phyloP scores from a whole-genome alignment of 2,888 invertebrate species.

The Pegoplata infirma region DNA sequence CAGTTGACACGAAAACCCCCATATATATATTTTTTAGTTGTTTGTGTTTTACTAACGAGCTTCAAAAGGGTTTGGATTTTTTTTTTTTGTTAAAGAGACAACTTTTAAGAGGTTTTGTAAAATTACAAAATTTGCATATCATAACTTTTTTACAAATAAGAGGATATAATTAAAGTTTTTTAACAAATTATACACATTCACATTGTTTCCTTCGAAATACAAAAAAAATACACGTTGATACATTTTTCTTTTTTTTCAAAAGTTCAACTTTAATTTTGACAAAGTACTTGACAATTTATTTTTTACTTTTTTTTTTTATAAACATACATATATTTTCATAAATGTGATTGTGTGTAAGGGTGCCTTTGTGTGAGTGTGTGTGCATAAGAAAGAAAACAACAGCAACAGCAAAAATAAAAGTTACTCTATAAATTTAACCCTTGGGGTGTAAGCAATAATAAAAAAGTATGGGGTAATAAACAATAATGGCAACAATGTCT shows the following conservation, averaged over 20 bases:
- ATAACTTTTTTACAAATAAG: conserved; percentile 1
- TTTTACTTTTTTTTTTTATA: background rate
- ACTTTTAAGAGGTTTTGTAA: too few species aligned
- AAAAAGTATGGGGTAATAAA: conserved; percentile 39
- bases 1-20: too few species aligned
- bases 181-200: conserved; percentile 2
- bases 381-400: background rate
- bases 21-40: too few species aligned
- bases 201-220: background rate
- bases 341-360: background rate
- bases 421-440: conserved; percentile 40
- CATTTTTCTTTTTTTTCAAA: background rate
- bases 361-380: background rate
- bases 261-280: conserved; percentile 42
- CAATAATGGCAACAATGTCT: conserved; percentile 49
- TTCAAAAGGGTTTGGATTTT: too few species aligned
- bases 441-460: conserved; percentile 34
- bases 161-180: conserved; percentile 17
- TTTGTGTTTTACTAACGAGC: too few species aligned
- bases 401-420: conserved; percentile 9
- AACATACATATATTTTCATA: too few species aligned
- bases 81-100: too few species aligned
- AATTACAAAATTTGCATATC: conserved; percentile 24
- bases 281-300: conserved; percentile 30
- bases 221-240: background rate